Evolutionary conservation across 1,140 invertebrate species (phyloP).

Genomic region (Ips nitidus): DNA sequence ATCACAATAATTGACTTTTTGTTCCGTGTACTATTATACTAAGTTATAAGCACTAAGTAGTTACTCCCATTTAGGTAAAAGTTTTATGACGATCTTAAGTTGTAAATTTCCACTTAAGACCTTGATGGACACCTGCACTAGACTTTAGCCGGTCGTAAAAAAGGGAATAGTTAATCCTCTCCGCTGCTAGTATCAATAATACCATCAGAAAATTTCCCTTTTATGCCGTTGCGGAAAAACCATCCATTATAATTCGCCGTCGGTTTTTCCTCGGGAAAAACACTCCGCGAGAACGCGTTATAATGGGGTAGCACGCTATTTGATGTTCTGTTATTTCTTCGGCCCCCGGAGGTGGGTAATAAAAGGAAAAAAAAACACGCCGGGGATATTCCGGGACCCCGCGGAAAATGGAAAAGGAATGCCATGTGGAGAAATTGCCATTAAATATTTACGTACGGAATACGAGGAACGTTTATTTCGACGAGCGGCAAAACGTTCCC

Average conservation of each 20-base stretch:
- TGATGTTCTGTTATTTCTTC: conserved; percentile 27
- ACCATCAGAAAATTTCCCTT: conserved; percentile 17
- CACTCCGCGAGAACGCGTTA: conserved; percentile 14
- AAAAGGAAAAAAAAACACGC: not conserved
- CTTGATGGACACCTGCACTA: too few species aligned
- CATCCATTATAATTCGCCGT: conserved; percentile 23
- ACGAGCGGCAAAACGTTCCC: not conserved
- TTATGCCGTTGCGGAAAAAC: conserved; percentile 22
- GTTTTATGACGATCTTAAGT: too few species aligned
- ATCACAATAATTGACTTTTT: too few species aligned
- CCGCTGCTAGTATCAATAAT: conserved; percentile 6
- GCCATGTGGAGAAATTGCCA: conserved; percentile 21
- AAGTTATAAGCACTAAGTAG: too few species aligned
- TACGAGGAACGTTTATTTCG: conserved; percentile 4
- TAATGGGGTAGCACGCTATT: conserved; percentile 23
- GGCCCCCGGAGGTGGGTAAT: conserved; percentile 15
- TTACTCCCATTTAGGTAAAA: too few species aligned
- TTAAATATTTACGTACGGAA: conserved; percentile 20
- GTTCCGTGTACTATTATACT: too few species aligned
- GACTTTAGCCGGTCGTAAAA: too few species aligned
- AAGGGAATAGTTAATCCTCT: not conserved
- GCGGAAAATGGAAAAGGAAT: conserved; percentile 18
- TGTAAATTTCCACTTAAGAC: too few species aligned
- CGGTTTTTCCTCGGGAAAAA: conserved; percentile 2
- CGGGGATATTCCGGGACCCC: conserved; percentile 18